phyloP scores from a whole-genome alignment of 2,888 invertebrate genomes.

The Sepiola atlantica region DNA sequence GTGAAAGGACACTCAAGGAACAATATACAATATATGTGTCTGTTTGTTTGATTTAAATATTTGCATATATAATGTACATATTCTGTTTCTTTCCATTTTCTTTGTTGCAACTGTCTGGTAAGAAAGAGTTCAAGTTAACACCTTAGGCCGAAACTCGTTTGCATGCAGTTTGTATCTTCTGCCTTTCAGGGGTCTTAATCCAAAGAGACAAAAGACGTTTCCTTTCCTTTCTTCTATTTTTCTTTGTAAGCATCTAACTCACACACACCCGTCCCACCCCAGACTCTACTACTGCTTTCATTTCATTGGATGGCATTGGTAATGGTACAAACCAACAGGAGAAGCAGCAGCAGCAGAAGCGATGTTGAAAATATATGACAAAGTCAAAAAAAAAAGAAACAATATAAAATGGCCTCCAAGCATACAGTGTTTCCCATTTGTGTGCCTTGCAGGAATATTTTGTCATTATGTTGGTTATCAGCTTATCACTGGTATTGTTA shows the following conservation, averaged over 20 bases:
- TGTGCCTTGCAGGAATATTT: not conserved
- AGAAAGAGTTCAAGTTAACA: not conserved
- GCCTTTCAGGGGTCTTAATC: not conserved
- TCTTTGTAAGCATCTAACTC: not conserved
- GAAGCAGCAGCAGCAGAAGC: not conserved
- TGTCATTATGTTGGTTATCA: slow-evolving; percentile 32
- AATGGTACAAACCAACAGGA: not conserved
- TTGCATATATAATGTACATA: slow-evolving; percentile 36
- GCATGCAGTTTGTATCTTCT: not conserved
- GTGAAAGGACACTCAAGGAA: no score
- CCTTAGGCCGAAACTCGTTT: not conserved
- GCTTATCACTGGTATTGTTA: slow-evolving; percentile 9
- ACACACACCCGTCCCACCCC: not conserved
- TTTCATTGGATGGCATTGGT: not conserved
- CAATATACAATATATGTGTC: no score
- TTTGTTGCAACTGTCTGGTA: not conserved
- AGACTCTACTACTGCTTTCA: not conserved
- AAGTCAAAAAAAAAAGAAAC: not conserved
- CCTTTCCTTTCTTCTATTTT: not conserved
- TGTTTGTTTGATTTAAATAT: slow-evolving; percentile 8
- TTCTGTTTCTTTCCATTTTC: not conserved
- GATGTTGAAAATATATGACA: not conserved
- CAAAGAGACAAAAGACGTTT: not conserved
- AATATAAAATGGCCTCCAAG: not conserved
- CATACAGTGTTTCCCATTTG: not conserved